Evolutionary conservation across 2,888 invertebrate species (phyloP).

Genomic region (Chelonus formosanus): DNA sequence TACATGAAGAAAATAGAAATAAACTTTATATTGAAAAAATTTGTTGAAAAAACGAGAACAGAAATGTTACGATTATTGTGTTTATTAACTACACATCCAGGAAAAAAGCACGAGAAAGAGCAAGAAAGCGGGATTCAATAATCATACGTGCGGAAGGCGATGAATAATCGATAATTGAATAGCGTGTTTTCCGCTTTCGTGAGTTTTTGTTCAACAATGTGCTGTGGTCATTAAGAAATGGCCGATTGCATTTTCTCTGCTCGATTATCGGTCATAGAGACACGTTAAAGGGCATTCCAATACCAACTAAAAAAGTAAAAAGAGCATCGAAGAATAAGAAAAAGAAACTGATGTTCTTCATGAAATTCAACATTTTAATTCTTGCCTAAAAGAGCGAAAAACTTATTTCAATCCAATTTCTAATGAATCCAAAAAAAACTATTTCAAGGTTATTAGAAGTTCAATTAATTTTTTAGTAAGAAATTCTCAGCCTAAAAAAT

Average conservation of each 20-base stretch:
- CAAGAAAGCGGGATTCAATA: constrained; percentile 26
- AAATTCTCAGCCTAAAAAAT: too few species aligned
- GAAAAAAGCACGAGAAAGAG: constrained; percentile 19
- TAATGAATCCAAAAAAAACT: too few species aligned
- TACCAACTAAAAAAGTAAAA: not conserved
- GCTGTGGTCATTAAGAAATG: constrained; percentile 37
- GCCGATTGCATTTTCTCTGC: constrained; percentile 38
- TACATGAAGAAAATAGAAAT: too few species aligned
- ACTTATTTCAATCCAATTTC: too few species aligned
- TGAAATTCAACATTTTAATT: too few species aligned
- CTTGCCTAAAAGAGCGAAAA: too few species aligned
- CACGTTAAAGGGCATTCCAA: constrained; percentile 22
- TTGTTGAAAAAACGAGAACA: too few species aligned
- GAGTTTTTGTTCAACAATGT: constrained; percentile 40
- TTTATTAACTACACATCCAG: not conserved
- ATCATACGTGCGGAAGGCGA: constrained; percentile 39
- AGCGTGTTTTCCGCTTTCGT: constrained; percentile 34
- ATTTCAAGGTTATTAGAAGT: too few species aligned
- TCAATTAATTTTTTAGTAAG: too few species aligned
- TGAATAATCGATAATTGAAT: constrained; percentile 42
- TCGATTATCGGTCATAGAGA: constrained; percentile 36
- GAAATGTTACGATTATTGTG: not conserved
- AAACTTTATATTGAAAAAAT: too few species aligned
- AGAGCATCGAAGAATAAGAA: not conserved
- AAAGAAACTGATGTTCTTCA: not conserved